Base-by-base conservation (phyloP, 1,140 invertebrate genomes). In the Drosophila bocki region DNA sequence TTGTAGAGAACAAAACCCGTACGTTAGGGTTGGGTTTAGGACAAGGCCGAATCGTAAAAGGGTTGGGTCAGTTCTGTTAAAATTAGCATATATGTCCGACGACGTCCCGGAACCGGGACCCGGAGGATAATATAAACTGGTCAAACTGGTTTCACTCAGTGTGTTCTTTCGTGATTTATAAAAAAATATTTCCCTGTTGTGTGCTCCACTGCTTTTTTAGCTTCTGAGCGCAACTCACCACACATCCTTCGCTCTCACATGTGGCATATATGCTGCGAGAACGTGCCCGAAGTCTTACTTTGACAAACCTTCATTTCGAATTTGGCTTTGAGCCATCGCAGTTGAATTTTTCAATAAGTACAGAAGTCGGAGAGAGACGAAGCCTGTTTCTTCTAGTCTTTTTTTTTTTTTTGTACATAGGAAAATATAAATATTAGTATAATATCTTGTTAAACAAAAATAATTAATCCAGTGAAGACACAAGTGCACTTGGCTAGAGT, bases 201-300 rank as follows among this genome's bases (percentile, higher is more conserved):
- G 8, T n/a, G 37, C 48, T 42, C 32, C 57, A 26, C 48, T 54
- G 26, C 7, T 51, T 22, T 47, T 48, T 70, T 19, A 50, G 35
- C 65, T n/a, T 22, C 19, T 35, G 39, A 29, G 64, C 51, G 69
- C 65, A 71, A 71, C 69, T 71, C 69, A 72, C 54, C 70, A 74
- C 68, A 74, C 69, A 41, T 72, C 29, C 45, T 72, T 39, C 53
- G 35, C 70, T 74, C 68, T 74, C 70, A 74, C 69, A 74, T 74
- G 54, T 74, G 29, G 11, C 45, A 48, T 11, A 32, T 39, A 22
- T 48, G 29, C 33, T 7, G 29, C n/a, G 15, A n/a, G 7, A 19
- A 11, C n/a, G 32, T 33, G 61, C 41, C 37, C n/a, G 11, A 17
- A 35, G 51, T 54, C 19, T 35, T 13, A 13, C 29, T 47, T 67